Base-by-base conservation (phyloP, 2,113 vertebrate genomes). In the Melanotaenia duboulayi region DNA sequence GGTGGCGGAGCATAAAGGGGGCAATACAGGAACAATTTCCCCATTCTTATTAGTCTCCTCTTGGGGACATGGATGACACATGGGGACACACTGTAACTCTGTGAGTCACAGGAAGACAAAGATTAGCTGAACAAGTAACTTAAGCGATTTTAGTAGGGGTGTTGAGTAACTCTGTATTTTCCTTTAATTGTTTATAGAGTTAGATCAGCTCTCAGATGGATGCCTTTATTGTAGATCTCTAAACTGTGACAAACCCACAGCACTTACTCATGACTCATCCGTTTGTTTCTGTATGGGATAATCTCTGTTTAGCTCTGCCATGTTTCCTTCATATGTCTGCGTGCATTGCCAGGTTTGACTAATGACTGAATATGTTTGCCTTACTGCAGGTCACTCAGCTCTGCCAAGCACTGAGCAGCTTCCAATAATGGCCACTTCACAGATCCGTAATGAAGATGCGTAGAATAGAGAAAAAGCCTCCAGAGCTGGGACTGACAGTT, bases 1-100 rank as follows among this genome's bases (percentile, higher is more conserved):
- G 25, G 59, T 48, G 46, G 80, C 55, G 9, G 55, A 44, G 24
- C 24, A 19, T 28, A 42, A 77, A 78, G 17, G 65, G 71, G 76
- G 71, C 61, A 59, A 44, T 64, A 63, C 76, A 82, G 81, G 84
- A 88, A 90, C 89, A 91, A 83, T 88, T 78, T 71, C 37, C 39
- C 54, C 70, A 74, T 91, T 89, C 85, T 91, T 66, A 25, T 73
- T 73, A 60, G 71, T 77, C 63, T 81, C 55, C 66, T 85, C 57
- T 78, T 55, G 6, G 20, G 83, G 59, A 65, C 83, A 71, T 73
- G 24, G 57, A 22, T 86, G 89, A 83, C 79, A 77, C 73, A 85
- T 64, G 59, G 72, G 56, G 80, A 87, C 81, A 87, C 22, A 23
- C 67, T 58, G 59, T 75, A 80, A 66, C 75, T 76, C 64, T 76